A percentile compares a stretch with the other conserved stretches of the same genome.
Evolutionary conservation across 1,140 invertebrate genomes (phyloP).

Genomic region (Cydia pomonella): DNA sequence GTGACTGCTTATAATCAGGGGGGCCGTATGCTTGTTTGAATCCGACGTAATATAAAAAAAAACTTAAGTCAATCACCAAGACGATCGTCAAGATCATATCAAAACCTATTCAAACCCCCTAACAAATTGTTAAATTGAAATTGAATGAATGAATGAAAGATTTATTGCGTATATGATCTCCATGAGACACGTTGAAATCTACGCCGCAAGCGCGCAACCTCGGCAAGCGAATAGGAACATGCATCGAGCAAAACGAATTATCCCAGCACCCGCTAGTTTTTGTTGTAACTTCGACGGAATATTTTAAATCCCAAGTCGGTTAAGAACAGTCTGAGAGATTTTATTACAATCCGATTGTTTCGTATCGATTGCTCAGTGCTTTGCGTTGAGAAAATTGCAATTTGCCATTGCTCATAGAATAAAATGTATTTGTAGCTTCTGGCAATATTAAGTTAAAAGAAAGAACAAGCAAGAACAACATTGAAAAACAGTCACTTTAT

Average conservation of each 20-base stretch:
- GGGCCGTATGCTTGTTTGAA: no score
- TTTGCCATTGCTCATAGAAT: not conserved
- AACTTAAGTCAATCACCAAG: no score
- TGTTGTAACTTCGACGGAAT: slow-evolving; percentile 20
- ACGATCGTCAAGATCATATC: no score
- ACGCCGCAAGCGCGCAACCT: not conserved
- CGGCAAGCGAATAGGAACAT: not conserved
- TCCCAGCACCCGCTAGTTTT: slow-evolving; percentile 21
- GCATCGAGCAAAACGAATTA: slow-evolving; percentile 15
- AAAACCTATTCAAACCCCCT: no score
- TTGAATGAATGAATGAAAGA: no score
- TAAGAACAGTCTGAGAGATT: slow-evolving; percentile 18
- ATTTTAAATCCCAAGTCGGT: slow-evolving; percentile 17
- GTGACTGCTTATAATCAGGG: no score
- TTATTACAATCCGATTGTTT: slow-evolving; percentile 22
- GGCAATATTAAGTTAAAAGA: not conserved
- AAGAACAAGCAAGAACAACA: not conserved
- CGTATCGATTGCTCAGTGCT: slow-evolving; percentile 22
- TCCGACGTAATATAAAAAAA: no score
- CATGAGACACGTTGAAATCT: not conserved
- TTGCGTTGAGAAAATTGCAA: not conserved
- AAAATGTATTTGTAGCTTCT: not conserved
- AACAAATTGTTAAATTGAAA: no score
- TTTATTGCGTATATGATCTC: no score
- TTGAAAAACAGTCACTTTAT: not conserved